A percentile compares a stretch with the other conserved stretches of the same genome.
phyloP scores from a whole-genome alignment of 1,140 invertebrate species.

The Drosophila nannoptera region DNA sequence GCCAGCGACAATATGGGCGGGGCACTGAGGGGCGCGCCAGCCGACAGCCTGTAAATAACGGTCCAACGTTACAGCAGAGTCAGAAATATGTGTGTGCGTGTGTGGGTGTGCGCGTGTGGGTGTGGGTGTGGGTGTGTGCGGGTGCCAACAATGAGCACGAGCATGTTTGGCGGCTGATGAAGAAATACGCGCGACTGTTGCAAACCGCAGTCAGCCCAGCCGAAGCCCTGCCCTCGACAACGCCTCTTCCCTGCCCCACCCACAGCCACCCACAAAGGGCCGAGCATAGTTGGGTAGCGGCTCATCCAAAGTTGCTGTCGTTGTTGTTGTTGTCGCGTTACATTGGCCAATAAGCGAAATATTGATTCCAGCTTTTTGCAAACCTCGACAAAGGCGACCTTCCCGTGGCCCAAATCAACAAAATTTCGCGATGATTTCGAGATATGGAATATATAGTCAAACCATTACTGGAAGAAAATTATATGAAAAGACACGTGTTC shows the following conservation, averaged over 20 bases:
- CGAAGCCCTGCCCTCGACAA: background rate
- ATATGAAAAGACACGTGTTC: too few species aligned
- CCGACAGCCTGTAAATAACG: conserved; percentile 41
- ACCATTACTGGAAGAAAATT: too few species aligned
- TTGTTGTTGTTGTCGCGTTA: conserved; percentile 22
- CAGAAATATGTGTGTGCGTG: conserved; percentile 43
- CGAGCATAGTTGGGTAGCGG: conserved; percentile 58
- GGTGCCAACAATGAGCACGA: conserved; percentile 19
- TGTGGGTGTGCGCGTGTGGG: conserved; percentile 5
- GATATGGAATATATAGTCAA: too few species aligned
- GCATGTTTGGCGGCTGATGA: conserved; percentile 55
- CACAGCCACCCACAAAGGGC: conserved; percentile 12
- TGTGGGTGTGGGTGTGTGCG: conserved; percentile 1
- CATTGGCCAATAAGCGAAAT: conserved; percentile 70
- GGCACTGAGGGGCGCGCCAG: background rate
- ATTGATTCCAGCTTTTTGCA: conserved; percentile 65
- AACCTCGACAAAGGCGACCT: background rate
- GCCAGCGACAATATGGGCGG: conserved; percentile 48
- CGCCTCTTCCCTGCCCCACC: background rate
- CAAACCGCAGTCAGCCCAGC: conserved; percentile 51
- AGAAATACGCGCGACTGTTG: conserved; percentile 58
- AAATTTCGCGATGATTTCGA: conserved; percentile 5
- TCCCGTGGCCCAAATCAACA: background rate
- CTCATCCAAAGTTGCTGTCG: conserved; percentile 40
- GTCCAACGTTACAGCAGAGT: conserved; percentile 32